These are phyloP conservation scores for Noctua fimbriata DNA, from an alignment of 2,888 invertebrate genomes.

Conservation along the genomic window DNA sequence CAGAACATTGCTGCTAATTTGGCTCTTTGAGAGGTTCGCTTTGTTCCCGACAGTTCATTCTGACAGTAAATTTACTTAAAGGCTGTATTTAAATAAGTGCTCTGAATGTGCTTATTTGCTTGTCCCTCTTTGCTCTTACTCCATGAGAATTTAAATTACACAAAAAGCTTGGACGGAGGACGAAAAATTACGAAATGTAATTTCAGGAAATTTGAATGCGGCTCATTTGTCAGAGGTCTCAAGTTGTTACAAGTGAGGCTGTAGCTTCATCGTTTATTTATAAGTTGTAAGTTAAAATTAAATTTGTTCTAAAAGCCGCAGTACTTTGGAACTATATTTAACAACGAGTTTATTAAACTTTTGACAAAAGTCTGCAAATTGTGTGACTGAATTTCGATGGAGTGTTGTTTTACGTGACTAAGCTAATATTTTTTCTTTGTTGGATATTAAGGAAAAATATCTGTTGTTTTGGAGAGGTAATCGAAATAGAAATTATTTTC, in stretches of 20 bases:
- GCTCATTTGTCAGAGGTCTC: constrained; percentile 51
- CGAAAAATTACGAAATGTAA: constrained; percentile 44
- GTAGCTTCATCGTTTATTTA: constrained; percentile 53
- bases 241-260: constrained; percentile 22
- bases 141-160: constrained; percentile 67
- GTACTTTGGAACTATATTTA: constrained; percentile 33
- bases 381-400: constrained; percentile 3
- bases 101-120: constrained; percentile 61
- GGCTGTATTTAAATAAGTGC: constrained; percentile 61
- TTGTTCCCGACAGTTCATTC: constrained; percentile 46
- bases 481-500: constrained; percentile 1
- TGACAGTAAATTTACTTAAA: constrained; percentile 49
- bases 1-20: constrained; percentile 49
- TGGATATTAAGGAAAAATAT: not conserved
- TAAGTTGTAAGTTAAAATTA: constrained; percentile 55
- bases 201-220: constrained; percentile 49
- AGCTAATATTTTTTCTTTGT: not conserved
- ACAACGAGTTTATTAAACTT: constrained; percentile 24
- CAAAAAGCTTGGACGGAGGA: constrained; percentile 55
- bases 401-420: not conserved
- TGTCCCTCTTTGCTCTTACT: constrained; percentile 35
- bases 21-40: constrained; percentile 42
- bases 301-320: constrained; percentile 47
- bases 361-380: constrained; percentile 12
- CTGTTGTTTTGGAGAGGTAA: not conserved